Conservation (phyloP, 2,797 vertebrate species). For the Ficedula albicollis region DNA sequence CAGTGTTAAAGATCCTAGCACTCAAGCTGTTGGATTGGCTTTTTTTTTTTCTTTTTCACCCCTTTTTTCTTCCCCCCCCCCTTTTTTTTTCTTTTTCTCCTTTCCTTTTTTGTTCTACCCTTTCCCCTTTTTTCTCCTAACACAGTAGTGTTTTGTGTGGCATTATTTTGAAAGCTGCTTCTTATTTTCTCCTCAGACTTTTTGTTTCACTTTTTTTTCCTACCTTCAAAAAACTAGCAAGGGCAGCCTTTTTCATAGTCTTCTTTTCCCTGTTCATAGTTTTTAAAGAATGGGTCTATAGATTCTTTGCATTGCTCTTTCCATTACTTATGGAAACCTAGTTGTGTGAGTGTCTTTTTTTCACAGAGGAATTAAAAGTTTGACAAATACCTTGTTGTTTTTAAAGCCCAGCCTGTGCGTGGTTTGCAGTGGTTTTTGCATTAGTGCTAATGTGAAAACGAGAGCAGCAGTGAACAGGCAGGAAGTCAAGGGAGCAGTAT, state of each 20-base stretch:
- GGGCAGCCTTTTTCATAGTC: not conserved
- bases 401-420: not conserved
- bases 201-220: not conserved
- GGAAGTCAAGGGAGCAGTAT: not conserved
- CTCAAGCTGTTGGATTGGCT: not conserved
- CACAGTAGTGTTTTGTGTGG: slow-evolving; percentile 18
- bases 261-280: not conserved
- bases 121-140: not conserved
- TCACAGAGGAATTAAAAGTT: not conserved
- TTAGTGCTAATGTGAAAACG: not conserved
- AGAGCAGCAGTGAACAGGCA: fast-evolving
- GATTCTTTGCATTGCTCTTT: not conserved
- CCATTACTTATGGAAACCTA: not conserved
- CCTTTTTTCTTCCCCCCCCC: not conserved
- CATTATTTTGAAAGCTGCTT: slow-evolving; percentile 47
- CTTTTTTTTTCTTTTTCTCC: not conserved
- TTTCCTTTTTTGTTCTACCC: not conserved
- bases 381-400: not conserved
- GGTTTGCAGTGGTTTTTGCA: not conserved
- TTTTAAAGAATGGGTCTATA: not conserved
- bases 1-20: not conserved
- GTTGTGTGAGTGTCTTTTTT: not conserved
- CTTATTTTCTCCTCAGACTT: slow-evolving; percentile 17
- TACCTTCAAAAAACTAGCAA: not conserved
- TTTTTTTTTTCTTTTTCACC: not conserved